Evolutionary conservation across 1,140 invertebrate species (phyloP).

Genomic region (Drosophila melanica): DNA sequence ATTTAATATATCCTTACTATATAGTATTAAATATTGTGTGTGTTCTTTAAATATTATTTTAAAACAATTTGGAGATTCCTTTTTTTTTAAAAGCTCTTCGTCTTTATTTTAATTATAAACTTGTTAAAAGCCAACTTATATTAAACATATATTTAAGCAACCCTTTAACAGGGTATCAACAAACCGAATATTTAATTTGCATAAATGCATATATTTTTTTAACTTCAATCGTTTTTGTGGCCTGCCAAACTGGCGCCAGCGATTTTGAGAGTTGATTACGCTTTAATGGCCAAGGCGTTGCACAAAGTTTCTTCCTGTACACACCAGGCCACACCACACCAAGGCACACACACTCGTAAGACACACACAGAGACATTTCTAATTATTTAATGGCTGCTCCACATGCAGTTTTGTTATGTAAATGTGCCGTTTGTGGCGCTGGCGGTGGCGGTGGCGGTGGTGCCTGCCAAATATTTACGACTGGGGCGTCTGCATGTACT

Average conservation of each 20-base stretch:
- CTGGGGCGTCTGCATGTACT: slow-evolving; percentile 58
- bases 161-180: slow-evolving; percentile 19
- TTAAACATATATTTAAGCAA: background rate
- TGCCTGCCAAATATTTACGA: slow-evolving; percentile 74
- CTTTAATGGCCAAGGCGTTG: slow-evolving; percentile 76
- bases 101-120: no score
- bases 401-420: slow-evolving; percentile 82
- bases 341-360: background rate
- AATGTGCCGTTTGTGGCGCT: slow-evolving; percentile 53
- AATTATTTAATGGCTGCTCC: slow-evolving; percentile 79
- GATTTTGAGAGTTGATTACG: slow-evolving; percentile 76
- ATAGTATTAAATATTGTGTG: no score
- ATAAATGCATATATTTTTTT: slow-evolving; percentile 19
- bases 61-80: no score
- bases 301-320: slow-evolving; percentile 51
- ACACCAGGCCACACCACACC: background rate
- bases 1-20: no score
- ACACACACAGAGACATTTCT: slow-evolving; percentile 66
- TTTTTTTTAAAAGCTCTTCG: no score
- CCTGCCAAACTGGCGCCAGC: slow-evolving; percentile 57
- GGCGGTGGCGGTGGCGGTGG: background rate
- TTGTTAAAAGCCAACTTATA: no score
- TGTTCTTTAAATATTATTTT: no score
- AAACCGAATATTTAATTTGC: background rate
- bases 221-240: slow-evolving; percentile 31